phyloP scores from a whole-genome alignment of 1,140 invertebrate species.

The Grapholita molesta region DNA sequence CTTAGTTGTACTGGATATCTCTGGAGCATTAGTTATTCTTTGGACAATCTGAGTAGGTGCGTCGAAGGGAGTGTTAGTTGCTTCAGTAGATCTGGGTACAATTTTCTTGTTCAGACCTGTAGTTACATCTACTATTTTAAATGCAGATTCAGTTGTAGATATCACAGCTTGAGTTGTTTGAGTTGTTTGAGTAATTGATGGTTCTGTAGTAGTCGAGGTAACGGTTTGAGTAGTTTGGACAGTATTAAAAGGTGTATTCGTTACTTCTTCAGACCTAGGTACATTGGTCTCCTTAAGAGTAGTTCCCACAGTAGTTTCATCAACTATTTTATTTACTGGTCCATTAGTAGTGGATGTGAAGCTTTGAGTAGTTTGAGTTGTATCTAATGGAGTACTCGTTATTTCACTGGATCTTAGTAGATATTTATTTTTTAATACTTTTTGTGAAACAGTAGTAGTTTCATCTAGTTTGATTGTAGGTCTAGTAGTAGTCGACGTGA shows the following conservation, averaged over 20 bases:
- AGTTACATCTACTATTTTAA: neutral
- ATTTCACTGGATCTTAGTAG: neutral
- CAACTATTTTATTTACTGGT: neutral
- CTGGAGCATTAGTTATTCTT: conserved; percentile 14
- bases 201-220: conserved; percentile 6
- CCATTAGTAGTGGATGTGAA: neutral
- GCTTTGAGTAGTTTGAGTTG: neutral
- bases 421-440: neutral
- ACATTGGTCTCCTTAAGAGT: neutral
- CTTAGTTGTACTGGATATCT: conserved; percentile 18
- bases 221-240: neutral
- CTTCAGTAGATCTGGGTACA: neutral
- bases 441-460: neutral
- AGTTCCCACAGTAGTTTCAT: neutral
- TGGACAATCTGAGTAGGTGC: neutral
- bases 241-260: neutral
- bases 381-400: neutral
- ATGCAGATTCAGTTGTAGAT: conserved; percentile 19
- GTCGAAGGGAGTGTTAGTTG: neutral
- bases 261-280: neutral
- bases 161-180: neutral
- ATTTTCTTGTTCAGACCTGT: neutral
- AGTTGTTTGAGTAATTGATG: conserved; percentile 1
- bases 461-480: neutral
- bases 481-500: neutral